phyloP scores from a whole-genome alignment of 2,797 vertebrate genomes.

The Rhadinocentrus ornatus region DNA sequence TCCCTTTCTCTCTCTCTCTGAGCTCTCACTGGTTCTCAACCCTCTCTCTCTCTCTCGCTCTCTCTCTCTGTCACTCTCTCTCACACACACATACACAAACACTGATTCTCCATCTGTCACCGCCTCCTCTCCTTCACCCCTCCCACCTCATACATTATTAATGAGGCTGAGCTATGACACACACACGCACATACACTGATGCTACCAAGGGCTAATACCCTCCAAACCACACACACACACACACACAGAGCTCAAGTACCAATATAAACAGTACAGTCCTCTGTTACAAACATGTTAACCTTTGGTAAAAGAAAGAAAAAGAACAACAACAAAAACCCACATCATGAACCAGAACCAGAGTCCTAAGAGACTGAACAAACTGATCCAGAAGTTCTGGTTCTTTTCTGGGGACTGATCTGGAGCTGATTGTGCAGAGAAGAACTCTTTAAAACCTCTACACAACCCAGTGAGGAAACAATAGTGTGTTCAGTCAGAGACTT shows the following conservation, averaged over 20 bases:
- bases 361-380: too few species aligned
- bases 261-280: too few species aligned
- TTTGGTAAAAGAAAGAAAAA: too few species aligned
- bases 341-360: too few species aligned
- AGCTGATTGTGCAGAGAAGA: too few species aligned
- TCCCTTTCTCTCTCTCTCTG: constrained; percentile 13
- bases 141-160: constrained; percentile 83
- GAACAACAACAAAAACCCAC: too few species aligned
- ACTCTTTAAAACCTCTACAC: too few species aligned
- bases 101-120: constrained; percentile 78
- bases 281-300: too few species aligned
- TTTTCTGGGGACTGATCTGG: too few species aligned
- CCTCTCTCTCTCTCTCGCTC: constrained; percentile 20
- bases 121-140: constrained; percentile 72
- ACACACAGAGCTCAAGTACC: background rate
- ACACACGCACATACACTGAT: constrained; percentile 32
- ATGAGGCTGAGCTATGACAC: constrained; percentile 49
- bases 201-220: constrained; percentile 19
- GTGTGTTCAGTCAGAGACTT: too few species aligned
- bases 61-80: background rate
- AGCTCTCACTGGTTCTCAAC: constrained; percentile 31
- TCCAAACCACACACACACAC: background rate
- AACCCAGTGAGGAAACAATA: too few species aligned
- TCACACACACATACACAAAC: constrained; percentile 8
- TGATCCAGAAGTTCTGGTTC: too few species aligned